Evolutionary conservation across 2,113 vertebrate genomes (phyloP), one percentile per base, ranked within the genome.

Genomic region (Tetraodon nigroviridis): DNA sequence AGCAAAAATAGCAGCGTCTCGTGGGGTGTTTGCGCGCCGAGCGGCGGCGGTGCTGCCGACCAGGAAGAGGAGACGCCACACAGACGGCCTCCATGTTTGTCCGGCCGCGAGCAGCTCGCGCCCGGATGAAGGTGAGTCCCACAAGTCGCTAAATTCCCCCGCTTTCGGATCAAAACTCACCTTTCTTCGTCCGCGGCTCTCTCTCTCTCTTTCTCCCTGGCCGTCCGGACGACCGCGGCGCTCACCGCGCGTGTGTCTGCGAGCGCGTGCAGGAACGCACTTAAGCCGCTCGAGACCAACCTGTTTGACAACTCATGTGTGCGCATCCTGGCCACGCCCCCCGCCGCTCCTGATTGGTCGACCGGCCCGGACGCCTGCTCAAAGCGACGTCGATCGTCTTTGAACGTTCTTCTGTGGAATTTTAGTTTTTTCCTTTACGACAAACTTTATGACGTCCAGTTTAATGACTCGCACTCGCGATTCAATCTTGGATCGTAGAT

Each of bases 231-330:
- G 11, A 37, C 8, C 32, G 32, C 32, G 11, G 32, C 4, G 32
- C 1, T 3, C 12, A n/a, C 32, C 32, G 32, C 32, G 32, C 11
- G 32, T 11, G 32, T 11, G 32, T 37, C 1, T 12, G 8, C 11
- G 32, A 2, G 7, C 12, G 32, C 8, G 37, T 14, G 20, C 19
- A 8, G 18, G 3, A 21, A 41, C 45, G 64, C 51, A 62, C 59
- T 20, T 37, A 49, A 63, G 19, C 46, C 61, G 40, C 47, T 54
- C 62, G 69, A 68, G 81, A 62, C 60, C 57, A 88, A 89, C 90
- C 84, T 87, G 90, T 89, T 67, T 81, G 71, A 88, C 81, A 81
- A 79, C 76, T 76, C 62, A 45, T 49, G 57, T 51, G 67, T 48
- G 64, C 62, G 37, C 41, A 20, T 69, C 51, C 47, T 71, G 51